Base-by-base conservation (phyloP, 2,888 invertebrate species). In the Papilio elwesi region DNA sequence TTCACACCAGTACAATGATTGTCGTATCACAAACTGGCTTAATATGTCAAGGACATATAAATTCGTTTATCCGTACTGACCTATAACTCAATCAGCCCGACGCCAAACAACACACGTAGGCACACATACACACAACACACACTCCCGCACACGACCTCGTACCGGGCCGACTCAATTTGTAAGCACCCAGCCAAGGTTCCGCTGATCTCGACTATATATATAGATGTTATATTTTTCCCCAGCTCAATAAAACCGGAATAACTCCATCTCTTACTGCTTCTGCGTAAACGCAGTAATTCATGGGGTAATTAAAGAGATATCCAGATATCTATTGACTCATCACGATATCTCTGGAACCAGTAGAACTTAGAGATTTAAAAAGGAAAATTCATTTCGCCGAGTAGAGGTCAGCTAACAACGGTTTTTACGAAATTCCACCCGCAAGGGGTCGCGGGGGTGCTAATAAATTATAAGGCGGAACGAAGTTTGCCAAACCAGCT, bases 161-260 rank as follows among this genome's bases (percentile, higher is more conserved):
- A 65, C 73, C 87, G 85, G 74, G 77, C 76, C 84, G 80, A 81
- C 82, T 86, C 84, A 85, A 88, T 88, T 88, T 87, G 87, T 88
- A 86, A 86, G 87, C 85, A 84, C 83, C 81, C 80, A 80, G 77
- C 82, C 90, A 90, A 90, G 90, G 90, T 88, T 84, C 83, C 75
- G 77, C 76, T 80, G 76, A 83, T 81, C 81, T 79, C 82, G 80
- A 76, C 77, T 80, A 83, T 81, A 84, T 26, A 26, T 84, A 78
- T 78, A 78, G 73, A 70, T 71, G 68, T 71, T 53, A 77, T 80
- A 78, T 78, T 80, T 78, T 78, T 77, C 77, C 78, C 74, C 74
- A 74, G 72, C 74, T 59, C 64, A 73, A 76, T 75, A 70, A 75
- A 73, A 55, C 57, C 26, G 43, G 43, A 49, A 47, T 62, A 48